phyloP scores from a whole-genome alignment of 2,888 invertebrate genomes.

The Polia nebulosa region DNA sequence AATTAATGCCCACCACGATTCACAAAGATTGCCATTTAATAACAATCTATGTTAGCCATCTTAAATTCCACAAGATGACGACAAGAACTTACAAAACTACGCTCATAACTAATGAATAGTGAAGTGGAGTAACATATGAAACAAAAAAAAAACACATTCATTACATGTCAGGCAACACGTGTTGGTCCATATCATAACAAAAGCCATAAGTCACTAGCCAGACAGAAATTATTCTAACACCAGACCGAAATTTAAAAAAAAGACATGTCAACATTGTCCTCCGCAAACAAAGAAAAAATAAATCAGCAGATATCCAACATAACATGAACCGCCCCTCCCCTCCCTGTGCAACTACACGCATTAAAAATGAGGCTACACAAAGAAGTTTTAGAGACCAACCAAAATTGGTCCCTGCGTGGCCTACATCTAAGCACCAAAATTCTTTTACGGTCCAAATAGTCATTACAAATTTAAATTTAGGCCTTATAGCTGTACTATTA shows the following conservation, averaged over 20 bases:
- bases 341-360: conserved; percentile 65
- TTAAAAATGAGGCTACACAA: conserved; percentile 77
- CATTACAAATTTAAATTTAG: conserved; percentile 77
- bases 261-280: conserved; percentile 86
- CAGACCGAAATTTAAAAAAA: conserved; percentile 75
- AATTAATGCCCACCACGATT: conserved; percentile 41
- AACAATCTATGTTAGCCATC: conserved; percentile 14
- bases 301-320: conserved; percentile 80
- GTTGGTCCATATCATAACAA: conserved; percentile 64
- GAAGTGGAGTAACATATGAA: conserved; percentile 18
- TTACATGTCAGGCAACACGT: conserved; percentile 63
- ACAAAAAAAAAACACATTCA: conserved; percentile 57
- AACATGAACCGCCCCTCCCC: conserved; percentile 72
- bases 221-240: conserved; percentile 68
- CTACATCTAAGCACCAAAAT: conserved; percentile 80
- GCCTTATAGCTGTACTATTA: conserved; percentile 70
- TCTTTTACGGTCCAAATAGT: conserved; percentile 70
- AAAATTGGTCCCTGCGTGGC: conserved; percentile 73
- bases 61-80: conserved; percentile 25
- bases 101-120: conserved; percentile 38
- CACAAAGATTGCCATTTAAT: conserved; percentile 30
- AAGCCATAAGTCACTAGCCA: conserved; percentile 70
- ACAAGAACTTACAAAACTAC: conserved; percentile 46
- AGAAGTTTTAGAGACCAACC: conserved; percentile 76
- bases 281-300: conserved; percentile 89